Conservation (phyloP, 2,888 invertebrate genomes). For the Diplolepis rosae region DNA sequence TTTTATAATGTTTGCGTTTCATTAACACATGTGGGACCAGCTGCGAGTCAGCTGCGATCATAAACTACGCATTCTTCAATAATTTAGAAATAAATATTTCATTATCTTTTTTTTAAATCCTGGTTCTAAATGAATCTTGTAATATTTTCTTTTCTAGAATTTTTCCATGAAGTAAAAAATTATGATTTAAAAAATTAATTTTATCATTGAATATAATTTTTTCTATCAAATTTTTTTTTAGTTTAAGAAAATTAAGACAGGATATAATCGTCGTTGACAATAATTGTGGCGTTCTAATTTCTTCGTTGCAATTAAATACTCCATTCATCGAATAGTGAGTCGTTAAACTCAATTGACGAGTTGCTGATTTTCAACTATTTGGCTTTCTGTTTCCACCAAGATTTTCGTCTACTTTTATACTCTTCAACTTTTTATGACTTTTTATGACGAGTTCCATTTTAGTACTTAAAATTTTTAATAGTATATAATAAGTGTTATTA, state of each 20-base stretch:
- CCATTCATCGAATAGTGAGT: slow-evolving; percentile 40
- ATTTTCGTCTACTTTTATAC: not conserved
- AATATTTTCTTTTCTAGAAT: no score
- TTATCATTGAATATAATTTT: no score
- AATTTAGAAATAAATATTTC: not conserved
- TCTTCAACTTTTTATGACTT: not conserved
- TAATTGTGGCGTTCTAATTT: not conserved
- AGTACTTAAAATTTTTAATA: no score
- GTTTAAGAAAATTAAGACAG: not conserved
- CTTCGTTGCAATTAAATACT: slow-evolving; percentile 43
- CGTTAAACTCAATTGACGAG: slow-evolving; percentile 41
- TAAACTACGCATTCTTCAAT: slow-evolving; percentile 20
- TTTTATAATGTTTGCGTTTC: slow-evolving; percentile 28
- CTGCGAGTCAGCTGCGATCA: slow-evolving; percentile 15
- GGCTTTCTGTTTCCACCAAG: not conserved
- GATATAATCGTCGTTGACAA: not conserved
- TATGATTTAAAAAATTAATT: no score
- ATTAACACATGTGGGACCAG: slow-evolving; percentile 25
- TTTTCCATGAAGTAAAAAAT: no score
- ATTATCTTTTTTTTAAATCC: not conserved
- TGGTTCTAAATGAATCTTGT: not conserved
- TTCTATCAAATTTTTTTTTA: not conserved
- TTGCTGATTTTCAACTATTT: slow-evolving; percentile 1
- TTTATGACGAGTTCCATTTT: not conserved
- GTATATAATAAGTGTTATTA: no score